Evolutionary conservation across 2,113 vertebrate species (phyloP).

Genomic region (Sphyrna mokarran): DNA sequence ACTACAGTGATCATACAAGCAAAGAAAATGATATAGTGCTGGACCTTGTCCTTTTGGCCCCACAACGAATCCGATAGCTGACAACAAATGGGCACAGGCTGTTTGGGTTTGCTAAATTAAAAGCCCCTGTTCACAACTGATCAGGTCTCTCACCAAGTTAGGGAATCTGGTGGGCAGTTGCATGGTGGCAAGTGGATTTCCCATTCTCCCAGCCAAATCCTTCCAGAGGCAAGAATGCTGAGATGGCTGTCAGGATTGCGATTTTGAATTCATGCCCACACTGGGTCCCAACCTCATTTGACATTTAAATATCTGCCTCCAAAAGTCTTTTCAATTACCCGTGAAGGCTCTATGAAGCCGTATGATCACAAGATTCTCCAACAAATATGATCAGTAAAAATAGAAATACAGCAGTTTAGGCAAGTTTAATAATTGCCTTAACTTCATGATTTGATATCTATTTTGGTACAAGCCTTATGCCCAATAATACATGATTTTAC

Average conservation of each 20-base stretch:
- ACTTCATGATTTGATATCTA: background rate
- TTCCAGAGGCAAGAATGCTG: background rate
- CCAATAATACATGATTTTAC: background rate
- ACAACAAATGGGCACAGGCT: background rate
- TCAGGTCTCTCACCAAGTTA: background rate
- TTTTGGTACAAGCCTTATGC: background rate
- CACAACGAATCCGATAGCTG: background rate
- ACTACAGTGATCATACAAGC: background rate
- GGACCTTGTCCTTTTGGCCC: background rate
- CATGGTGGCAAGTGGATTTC: background rate
- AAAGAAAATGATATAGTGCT: background rate
- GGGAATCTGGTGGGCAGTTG: background rate
- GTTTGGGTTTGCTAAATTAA: background rate
- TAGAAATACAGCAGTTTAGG: background rate
- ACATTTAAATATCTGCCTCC: background rate
- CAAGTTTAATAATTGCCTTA: background rate
- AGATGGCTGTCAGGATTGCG: background rate
- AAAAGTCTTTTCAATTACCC: background rate
- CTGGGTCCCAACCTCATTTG: background rate
- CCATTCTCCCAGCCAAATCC: background rate
- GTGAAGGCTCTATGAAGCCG: background rate
- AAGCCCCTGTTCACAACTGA: background rate
- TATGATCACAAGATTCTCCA: background rate
- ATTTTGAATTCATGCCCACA: background rate
- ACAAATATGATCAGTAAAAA: background rate